Conservation (phyloP, 2,888 invertebrate species). For the Sisyra terminalis region DNA sequence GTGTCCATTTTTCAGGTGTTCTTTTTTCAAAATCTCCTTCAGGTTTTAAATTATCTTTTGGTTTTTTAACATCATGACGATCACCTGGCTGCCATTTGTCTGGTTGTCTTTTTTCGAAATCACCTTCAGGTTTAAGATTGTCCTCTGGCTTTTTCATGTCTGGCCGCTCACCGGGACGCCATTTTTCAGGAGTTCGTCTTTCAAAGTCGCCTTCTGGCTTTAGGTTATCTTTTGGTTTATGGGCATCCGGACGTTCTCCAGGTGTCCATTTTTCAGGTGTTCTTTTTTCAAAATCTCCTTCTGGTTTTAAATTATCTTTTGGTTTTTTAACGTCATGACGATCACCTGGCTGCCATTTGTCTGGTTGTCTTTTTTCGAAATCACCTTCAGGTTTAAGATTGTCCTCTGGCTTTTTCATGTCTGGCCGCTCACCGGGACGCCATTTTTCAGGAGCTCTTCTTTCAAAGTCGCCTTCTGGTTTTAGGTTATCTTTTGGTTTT, state of each 20-base stretch:
- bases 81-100: constrained; percentile 24
- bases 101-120: constrained; percentile 25
- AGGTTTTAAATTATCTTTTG: constrained; percentile 32
- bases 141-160: constrained; percentile 32
- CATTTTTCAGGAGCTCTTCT: constrained; percentile 20
- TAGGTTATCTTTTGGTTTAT: constrained; percentile 36
- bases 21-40: constrained; percentile 26
- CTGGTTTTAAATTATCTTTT: constrained; percentile 25
- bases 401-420: constrained; percentile 26
- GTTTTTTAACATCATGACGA: constrained; percentile 24
- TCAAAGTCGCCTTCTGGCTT: constrained; percentile 35
- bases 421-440: constrained; percentile 27
- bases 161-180: constrained; percentile 25
- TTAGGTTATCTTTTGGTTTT: constrained; percentile 27
- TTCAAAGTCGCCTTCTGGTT: constrained; percentile 33
- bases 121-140: constrained; percentile 36
- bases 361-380: constrained; percentile 21
- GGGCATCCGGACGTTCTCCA: constrained; percentile 25
- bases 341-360: constrained; percentile 26
- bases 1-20: constrained; percentile 18
- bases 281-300: constrained; percentile 28
- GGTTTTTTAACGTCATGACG: constrained; percentile 26
- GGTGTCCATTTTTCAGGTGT: constrained; percentile 22
- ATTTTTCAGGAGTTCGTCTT: constrained; percentile 20
- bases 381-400: constrained; percentile 33